Base-by-base conservation (phyloP, 2,113 vertebrate genomes). In the Xyrauchen texanus region DNA sequence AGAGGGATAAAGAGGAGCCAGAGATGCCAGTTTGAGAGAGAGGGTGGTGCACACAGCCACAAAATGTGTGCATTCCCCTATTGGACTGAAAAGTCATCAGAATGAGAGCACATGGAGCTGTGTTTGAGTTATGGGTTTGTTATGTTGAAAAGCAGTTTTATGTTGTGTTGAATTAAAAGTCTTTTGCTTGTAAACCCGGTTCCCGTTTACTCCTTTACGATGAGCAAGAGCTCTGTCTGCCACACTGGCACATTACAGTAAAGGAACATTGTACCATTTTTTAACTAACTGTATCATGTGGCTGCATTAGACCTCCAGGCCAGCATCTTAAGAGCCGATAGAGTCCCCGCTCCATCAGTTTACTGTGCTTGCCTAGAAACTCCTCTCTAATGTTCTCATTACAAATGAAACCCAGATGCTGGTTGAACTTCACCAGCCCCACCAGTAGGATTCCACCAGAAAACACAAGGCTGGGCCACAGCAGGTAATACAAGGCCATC, bases 391-490 rank as follows among this genome's bases (percentile, higher is more conserved):
- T 60, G 2, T 91, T 76, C 78, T 89, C 84, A 0, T 86, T 82
- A 79, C 91, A 92, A 61, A 93, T 65, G 4, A 83, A 83, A 34
- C 91, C 91, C 12, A 95, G 84, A 75, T 84, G 81, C 86, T 95
- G 94, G 0, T 90, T 95, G 77, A 94, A 72, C 82, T 92, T 94
- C 46, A 95, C 93, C 64, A 95, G 88, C 4, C 89, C 92, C 70
- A 93, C 89, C 79, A 95, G 89, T 85, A 93, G 84, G 13, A 77
- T 90, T 0, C 95, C 94, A 0, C 92, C 94, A 0, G 83, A 74
- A 79, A 96, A 86, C 86, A 94, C 93, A 82, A 95, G 76, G 1
- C 87, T 86, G 12, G 95, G 93, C 94, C 95, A 95, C 57, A 93
- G 83, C 78, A 95, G 75, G 6, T 91, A 92, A 9, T 89, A 84